phyloP scores from a whole-genome alignment of 2,113 vertebrate genomes.

The Ammospiza nelsoni region DNA sequence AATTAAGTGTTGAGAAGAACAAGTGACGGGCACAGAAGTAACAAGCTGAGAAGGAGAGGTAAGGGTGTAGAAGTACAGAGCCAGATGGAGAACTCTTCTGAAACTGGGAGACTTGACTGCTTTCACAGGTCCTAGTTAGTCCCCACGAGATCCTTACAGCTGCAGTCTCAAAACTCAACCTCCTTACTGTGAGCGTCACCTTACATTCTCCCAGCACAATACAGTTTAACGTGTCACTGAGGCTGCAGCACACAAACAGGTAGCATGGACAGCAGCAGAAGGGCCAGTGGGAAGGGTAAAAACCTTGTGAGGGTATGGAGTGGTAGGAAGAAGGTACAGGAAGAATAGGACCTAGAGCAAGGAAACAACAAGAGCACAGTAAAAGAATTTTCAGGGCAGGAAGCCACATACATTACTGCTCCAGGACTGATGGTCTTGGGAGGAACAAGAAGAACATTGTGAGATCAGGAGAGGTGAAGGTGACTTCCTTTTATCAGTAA shows the following conservation, averaged over 20 bases:
- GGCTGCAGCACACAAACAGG: not conserved
- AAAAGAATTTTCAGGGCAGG: not conserved
- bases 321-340: not conserved
- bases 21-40: not conserved
- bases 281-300: not conserved
- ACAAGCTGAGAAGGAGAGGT: not conserved
- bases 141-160: accelerated
- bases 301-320: not conserved
- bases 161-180: not conserved
- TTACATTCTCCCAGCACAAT: not conserved
- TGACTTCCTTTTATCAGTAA: not conserved
- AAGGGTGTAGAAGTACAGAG: not conserved
- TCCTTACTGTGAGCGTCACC: not conserved
- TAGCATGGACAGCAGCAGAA: not conserved
- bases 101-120: not conserved
- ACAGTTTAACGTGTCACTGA: not conserved
- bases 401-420: not conserved
- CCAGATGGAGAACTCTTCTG: not conserved
- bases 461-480: not conserved
- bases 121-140: not conserved
- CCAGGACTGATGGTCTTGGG: not conserved
- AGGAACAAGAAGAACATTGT: not conserved
- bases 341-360: not conserved
- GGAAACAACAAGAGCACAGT: not conserved
- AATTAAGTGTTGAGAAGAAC: not conserved